Base-by-base conservation (phyloP, 2,797 vertebrate species). In the Salarias fasciatus region DNA sequence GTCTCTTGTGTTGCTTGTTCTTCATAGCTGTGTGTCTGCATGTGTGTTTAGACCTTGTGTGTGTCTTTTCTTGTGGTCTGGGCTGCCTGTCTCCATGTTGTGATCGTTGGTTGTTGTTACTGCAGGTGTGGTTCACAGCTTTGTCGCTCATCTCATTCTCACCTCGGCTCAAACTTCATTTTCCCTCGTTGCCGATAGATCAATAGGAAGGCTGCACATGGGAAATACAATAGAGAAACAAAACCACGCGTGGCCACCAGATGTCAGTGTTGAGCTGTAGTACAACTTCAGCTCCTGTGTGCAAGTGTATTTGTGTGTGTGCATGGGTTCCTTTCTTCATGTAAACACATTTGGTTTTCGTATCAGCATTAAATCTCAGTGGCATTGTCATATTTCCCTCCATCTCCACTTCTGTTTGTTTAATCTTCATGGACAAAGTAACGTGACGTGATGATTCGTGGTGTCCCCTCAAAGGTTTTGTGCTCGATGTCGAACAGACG, bases 161-260 rank as follows among this genome's bases (percentile, higher is more conserved):
- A 10, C 14, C 3, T 3, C 8, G 42, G 7, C 28, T 46, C 6
- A 48, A 7, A 13, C 38, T 13, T 42, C 29, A 75, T 11, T 51
- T 49, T 53, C 7, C 35, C 6, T 11, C 1, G 7, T n/a, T 24
- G 46, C 2, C 18, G 2, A 37, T 12, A 49, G n/a, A n/a, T n/a
- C n/a, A n/a, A n/a, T n/a, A 4, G 36, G 24, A 10, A 49, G 40
- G 24, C 3, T 46, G 14, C 41, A 54, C 45, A 24, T 42, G 15
- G 62, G 12, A 5, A 28, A 13, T 1, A 14, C 5, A 8, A 2
- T n/a, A 33, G 24, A 53, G 14, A 53, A 68, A 45, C 28, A 42
- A 40, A 44, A 53, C 24, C 24, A 12, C 5, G 0, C 56, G 1
- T 62, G 36, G 62, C 71, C 87, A 88, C 84, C 69, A 87, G 89